phyloP scores from a whole-genome alignment of 1,140 invertebrate genomes.

The Mycetomoellerius zeteki region DNA sequence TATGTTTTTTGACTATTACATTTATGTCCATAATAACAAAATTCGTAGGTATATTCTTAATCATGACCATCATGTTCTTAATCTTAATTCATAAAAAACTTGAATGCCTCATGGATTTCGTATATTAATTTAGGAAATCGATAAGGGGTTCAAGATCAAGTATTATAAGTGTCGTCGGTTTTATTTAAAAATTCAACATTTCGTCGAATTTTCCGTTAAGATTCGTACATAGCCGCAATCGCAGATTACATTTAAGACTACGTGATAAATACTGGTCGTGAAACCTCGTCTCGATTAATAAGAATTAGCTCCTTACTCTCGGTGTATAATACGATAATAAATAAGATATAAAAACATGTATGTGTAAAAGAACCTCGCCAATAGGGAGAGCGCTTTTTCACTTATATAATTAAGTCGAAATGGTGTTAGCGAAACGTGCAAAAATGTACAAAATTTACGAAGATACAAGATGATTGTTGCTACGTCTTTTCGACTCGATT shows the following conservation, averaged over 20 bases:
- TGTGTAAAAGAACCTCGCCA: slow-evolving; percentile 72
- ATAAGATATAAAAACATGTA: slow-evolving; percentile 77
- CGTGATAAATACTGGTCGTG: slow-evolving; percentile 71
- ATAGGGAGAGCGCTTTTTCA: slow-evolving; percentile 69
- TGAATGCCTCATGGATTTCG: background rate
- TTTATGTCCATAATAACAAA: too few species aligned
- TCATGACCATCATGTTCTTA: too few species aligned
- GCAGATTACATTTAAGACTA: slow-evolving; percentile 69
- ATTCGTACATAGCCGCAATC: slow-evolving; percentile 69
- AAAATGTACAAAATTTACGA: slow-evolving; percentile 77
- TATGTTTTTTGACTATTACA: too few species aligned
- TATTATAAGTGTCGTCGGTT: slow-evolving; percentile 64
- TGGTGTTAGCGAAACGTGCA: slow-evolving; percentile 66
- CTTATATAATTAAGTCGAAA: slow-evolving; percentile 68
- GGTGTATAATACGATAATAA: slow-evolving; percentile 75
- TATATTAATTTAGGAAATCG: slow-evolving; percentile 14
- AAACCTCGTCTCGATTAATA: slow-evolving; percentile 67
- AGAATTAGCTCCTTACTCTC: slow-evolving; percentile 65
- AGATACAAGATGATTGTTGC: slow-evolving; percentile 69
- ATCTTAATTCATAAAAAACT: background rate
- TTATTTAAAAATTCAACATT: slow-evolving; percentile 74
- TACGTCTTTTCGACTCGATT: slow-evolving; percentile 54
- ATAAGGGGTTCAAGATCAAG: background rate
- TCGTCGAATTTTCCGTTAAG: slow-evolving; percentile 60
- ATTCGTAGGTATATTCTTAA: too few species aligned